Evolutionary conservation across 2,113 vertebrate genomes (phyloP), one percentile per base, ranked within the genome.

Genomic region (Sinocyclocheilus maitianheensis): DNA sequence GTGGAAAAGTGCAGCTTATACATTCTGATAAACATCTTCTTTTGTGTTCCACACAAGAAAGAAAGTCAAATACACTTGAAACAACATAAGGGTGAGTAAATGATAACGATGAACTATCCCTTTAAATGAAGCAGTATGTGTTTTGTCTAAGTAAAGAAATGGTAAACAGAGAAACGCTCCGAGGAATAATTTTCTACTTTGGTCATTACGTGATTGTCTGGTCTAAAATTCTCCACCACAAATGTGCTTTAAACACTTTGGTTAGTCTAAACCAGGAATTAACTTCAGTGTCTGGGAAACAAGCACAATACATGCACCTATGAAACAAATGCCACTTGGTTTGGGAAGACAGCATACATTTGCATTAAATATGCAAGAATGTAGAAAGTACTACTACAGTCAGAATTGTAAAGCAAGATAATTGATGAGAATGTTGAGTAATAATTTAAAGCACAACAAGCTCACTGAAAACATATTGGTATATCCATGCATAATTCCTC

Each of bases 221-320:
- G 26, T 77, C 46, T 55, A 53, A 55, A 77, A 77, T 11, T 18
- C 76, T 20, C 76, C n/a, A 77, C 48, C 76, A 46, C 48, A 12
- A 34, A 77, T 77, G 48, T 58, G 76, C 51, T 55, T 77, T 77
- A 77, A 77, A 77, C 51, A 58, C 20, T 77, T 34, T 22, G 26
- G 76, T 77, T 77, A 77, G 76, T 77, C 76, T 77, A 58, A 77
- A 58, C 76, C 48, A 77, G 76, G 51, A 53, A 58, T 55, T 34
- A 53, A 34, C 48, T 53, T 53, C 48, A 53, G 76, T 58, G 48
- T 77, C 24, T 34, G 24, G n/a, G 10, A 77, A 77, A 20, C 48
- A 77, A 55, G 37, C 20, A 43, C 37, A 74, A 74, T 13, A 43
- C 10, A n/a, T 46, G 71, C 37, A 74, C 37, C 71, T 43, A n/a